Conservation (phyloP, 1,140 invertebrate genomes). For the Meloidogyne hapla region DNA sequence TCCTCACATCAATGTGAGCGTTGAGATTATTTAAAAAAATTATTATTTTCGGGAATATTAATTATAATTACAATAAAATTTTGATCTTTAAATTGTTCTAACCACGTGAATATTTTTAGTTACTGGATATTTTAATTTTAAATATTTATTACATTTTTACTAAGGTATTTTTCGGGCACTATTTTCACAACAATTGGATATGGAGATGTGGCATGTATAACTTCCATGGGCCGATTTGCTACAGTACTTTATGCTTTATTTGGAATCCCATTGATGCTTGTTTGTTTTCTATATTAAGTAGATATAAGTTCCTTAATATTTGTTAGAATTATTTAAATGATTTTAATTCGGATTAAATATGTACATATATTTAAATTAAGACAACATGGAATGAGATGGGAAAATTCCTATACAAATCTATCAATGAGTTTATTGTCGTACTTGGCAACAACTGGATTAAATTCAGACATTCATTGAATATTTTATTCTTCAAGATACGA, state of each 20-base stretch:
- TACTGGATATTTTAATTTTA: too few species aligned
- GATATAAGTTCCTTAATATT: too few species aligned
- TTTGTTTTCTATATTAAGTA: too few species aligned
- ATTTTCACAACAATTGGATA: slow-evolving; percentile 72
- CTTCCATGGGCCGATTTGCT: slow-evolving; percentile 84
- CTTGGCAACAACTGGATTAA: not conserved
- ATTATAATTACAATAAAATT: too few species aligned
- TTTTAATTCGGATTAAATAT: too few species aligned
- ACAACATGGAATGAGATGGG: slow-evolving; percentile 87
- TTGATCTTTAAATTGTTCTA: too few species aligned
- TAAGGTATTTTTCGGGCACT: slow-evolving; percentile 54
- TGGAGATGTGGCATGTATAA: slow-evolving; percentile 90
- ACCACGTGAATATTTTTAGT: too few species aligned
- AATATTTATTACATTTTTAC: not conserved
- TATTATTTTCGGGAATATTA: too few species aligned
- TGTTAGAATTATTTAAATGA: too few species aligned
- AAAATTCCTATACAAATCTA: slow-evolving; percentile 86
- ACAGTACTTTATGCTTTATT: slow-evolving; percentile 93
- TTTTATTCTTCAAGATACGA: not conserved
- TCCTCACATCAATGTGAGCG: slow-evolving; percentile 39
- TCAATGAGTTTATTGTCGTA: slow-evolving; percentile 46
- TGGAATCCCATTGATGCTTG: slow-evolving; percentile 88
- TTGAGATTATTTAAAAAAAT: not conserved
- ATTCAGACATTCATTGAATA: not conserved
- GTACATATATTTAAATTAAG: slow-evolving; percentile 70